phyloP scores from a whole-genome alignment of 2,888 invertebrate genomes.

The Aphidius colemani region DNA sequence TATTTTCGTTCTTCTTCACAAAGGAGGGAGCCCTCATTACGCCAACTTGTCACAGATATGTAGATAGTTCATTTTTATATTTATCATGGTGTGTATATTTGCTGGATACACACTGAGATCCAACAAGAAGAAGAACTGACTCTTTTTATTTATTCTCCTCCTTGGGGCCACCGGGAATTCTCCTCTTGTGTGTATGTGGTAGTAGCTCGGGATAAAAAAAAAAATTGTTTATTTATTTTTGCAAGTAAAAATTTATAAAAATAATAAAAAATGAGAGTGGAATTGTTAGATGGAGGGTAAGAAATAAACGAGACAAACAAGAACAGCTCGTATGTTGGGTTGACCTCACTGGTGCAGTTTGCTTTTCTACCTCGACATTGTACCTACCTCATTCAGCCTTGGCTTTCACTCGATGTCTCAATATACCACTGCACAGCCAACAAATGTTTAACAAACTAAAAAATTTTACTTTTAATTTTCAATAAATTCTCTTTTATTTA shows the following conservation, averaged over 20 bases:
- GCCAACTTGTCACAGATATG: conserved; percentile 54
- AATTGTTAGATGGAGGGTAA: no score
- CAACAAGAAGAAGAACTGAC: not conserved
- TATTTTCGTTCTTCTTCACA: conserved; percentile 36
- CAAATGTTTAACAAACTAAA: not conserved
- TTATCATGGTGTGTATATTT: no score
- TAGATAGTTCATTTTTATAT: conserved; percentile 37
- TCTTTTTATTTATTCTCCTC: conserved; percentile 34
- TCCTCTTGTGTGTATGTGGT: no score
- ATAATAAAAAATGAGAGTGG: no score
- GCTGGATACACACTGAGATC: no score
- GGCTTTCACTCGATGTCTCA: not conserved
- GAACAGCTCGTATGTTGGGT: not conserved
- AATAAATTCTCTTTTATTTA: no score
- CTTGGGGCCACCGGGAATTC: conserved; percentile 12
- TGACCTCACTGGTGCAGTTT: conserved; percentile 6
- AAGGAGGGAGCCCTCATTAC: conserved; percentile 50
- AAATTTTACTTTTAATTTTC: no score
- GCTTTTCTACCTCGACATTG: not conserved
- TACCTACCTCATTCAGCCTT: not conserved
- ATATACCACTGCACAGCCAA: not conserved
- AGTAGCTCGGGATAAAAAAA: not conserved
- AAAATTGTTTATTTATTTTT: conserved; percentile 11
- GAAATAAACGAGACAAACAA: not conserved
- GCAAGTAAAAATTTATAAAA: not conserved